Percentiles rank a stretch among this genome's conserved stretches.
phyloP scores from a whole-genome alignment of 2,888 invertebrate genomes.

The Mycogona germanica region DNA sequence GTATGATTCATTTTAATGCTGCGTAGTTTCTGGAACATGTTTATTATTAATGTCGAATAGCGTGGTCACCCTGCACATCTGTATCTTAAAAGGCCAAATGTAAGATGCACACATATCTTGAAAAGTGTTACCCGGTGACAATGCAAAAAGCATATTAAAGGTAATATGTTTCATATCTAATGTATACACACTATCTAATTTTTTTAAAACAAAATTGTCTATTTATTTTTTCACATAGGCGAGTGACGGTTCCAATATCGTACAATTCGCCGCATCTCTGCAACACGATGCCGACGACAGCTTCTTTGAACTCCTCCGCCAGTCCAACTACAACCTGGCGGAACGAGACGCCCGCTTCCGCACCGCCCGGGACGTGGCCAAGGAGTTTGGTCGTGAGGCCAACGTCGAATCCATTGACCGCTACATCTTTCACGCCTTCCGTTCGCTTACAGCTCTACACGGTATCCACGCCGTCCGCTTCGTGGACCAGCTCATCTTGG shows the following conservation, averaged over 20 bases:
- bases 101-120: too few relatives aligned
- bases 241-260: constrained; percentile 77
- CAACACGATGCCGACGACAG: constrained; percentile 64
- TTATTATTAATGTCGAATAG: too few relatives aligned
- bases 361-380: constrained; percentile 73
- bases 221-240: constrained; percentile 43
- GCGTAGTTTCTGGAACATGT: too few relatives aligned
- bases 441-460: too few relatives aligned
- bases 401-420: constrained; percentile 72
- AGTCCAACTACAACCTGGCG: constrained; percentile 64
- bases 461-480: constrained; percentile 48
- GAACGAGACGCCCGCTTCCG: constrained; percentile 75
- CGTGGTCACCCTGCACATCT: too few relatives aligned
- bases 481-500: constrained; percentile 54
- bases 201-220: too few relatives aligned
- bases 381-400: constrained; percentile 59
- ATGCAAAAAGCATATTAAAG: too few relatives aligned
- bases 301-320: constrained; percentile 62
- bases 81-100: too few relatives aligned
- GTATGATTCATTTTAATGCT: background rate
- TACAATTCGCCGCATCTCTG: constrained; percentile 76
- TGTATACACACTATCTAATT: too few relatives aligned
- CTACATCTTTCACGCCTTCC: constrained; percentile 47
- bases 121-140: too few relatives aligned
- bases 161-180: too few relatives aligned